Evolutionary conservation across 2,888 invertebrate genomes (phyloP).

Genomic region (Silvanus unidentatus): DNA sequence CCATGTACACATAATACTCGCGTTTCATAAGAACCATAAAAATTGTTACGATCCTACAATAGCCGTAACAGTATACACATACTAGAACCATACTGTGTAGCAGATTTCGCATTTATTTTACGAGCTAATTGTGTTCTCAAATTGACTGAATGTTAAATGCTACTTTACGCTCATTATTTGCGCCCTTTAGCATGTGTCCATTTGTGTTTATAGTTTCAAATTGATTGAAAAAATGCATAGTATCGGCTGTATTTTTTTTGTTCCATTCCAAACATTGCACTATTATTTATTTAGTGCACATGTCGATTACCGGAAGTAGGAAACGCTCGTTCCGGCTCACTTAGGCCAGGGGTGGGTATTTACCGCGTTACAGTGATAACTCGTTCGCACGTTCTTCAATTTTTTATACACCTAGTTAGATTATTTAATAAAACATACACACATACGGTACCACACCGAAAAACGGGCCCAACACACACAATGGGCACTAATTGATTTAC

Average conservation of each 20-base stretch:
- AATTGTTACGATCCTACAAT: constrained; percentile 44
- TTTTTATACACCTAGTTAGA: constrained; percentile 34
- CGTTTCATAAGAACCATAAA: constrained; percentile 41
- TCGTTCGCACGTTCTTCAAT: constrained; percentile 28
- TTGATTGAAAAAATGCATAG: too few relatives aligned
- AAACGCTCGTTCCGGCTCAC: constrained; percentile 31
- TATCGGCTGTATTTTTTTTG: too few relatives aligned
- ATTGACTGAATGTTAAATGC: constrained; percentile 35
- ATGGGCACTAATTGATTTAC: constrained; percentile 31
- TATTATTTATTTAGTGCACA: constrained; percentile 18
- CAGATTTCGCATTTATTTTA: constrained; percentile 42
- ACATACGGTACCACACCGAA: constrained; percentile 29
- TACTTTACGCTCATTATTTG: constrained; percentile 32
- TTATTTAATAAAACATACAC: constrained; percentile 35
- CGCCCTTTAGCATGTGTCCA: too few relatives aligned
- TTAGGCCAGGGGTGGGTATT: constrained; percentile 28
- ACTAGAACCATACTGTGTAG: constrained; percentile 43
- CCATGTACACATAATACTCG: too few relatives aligned
- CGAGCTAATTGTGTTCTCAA: constrained; percentile 45
- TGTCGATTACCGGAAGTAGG: constrained; percentile 35
- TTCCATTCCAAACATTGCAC: too few relatives aligned
- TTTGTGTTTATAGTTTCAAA: too few relatives aligned
- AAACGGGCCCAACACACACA: constrained; percentile 3
- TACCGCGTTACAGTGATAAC: constrained; percentile 27
- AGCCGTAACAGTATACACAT: constrained; percentile 45